Conservation (phyloP, 2,113 vertebrate genomes). For the Willisornis vidua region DNA sequence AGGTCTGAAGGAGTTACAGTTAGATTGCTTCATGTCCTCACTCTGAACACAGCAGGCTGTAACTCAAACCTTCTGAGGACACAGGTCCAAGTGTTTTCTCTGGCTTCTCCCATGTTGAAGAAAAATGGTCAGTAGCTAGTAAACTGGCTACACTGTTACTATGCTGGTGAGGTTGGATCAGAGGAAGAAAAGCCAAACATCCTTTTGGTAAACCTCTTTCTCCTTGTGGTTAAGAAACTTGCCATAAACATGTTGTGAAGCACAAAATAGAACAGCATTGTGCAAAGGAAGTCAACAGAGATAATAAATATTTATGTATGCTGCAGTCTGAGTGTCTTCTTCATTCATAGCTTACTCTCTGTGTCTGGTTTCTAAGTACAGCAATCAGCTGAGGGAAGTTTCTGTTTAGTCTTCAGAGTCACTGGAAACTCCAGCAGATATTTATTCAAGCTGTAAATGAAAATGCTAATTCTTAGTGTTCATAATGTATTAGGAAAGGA, state of each 20-base stretch:
- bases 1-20: not conserved
- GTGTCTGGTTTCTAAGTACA: not conserved
- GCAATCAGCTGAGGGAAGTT: not conserved
- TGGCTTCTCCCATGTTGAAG: not conserved
- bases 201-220: not conserved
- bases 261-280: not conserved
- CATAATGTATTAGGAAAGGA: not conserved
- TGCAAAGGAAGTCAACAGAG: not conserved
- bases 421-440: not conserved
- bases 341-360: not conserved
- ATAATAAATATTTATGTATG: not conserved
- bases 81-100: not conserved
- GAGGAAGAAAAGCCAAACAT: not conserved
- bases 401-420: not conserved
- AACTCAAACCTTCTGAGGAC: not conserved
- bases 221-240: not conserved
- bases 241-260: not conserved
- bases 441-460: not conserved
- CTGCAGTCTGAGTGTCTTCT: not conserved
- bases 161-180: not conserved
- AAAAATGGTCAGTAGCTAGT: not conserved
- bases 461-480: not conserved
- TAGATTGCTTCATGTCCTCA: not conserved
- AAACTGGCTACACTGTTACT: not conserved
- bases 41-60: not conserved